Base-by-base conservation (phyloP, 2,888 invertebrate species). In the Amiota mariae region DNA sequence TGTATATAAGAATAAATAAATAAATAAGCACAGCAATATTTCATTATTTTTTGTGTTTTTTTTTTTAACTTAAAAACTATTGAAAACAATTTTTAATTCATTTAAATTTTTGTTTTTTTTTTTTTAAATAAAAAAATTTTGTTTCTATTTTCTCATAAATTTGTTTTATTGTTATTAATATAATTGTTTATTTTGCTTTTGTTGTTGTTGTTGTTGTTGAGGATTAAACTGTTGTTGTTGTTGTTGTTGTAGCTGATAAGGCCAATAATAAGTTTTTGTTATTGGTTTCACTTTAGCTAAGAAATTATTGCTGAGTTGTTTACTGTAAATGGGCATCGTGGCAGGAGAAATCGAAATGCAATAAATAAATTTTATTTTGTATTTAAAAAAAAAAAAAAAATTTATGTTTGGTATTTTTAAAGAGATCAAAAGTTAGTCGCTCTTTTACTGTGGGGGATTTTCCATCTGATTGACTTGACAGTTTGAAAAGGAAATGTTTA, bases 201-300 rank as follows among this genome's bases (percentile, higher is more conserved):
- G 73, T 66, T 68, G 68, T 57, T 74, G 72, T 57, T 74, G 72
- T 24, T 56, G 63, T 56, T 71, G 73, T 18, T 12, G 73, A 10
- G 46, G 75, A 20, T 74, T 71, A 67, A 71, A 75, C 72, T 73
- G 74, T 56, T 70, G 72, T 67, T 73, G 72, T 59, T 66, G 73
- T 15, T 70, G 72, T 12, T 63, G 75, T 13, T 72, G 46, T 46
- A 54, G 72, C 72, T 79, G 77, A 57, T 78, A 76, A 70, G 84
- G 85, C 76, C 85, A 84, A 72, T 78, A 85, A 76, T 79, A 78
- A 73, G 77, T 76, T 75, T 79, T 73, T 20, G 78, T 76, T 73
- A 81, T 74, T 47, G 85, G 78, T 63, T 80, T 78, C 70, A 77
- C 72, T 78, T 75, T 81, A 71, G 73, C 71, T 51, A 78, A 77